phyloP scores from a whole-genome alignment of 2,888 invertebrate genomes.

The Chironomus tentans region DNA sequence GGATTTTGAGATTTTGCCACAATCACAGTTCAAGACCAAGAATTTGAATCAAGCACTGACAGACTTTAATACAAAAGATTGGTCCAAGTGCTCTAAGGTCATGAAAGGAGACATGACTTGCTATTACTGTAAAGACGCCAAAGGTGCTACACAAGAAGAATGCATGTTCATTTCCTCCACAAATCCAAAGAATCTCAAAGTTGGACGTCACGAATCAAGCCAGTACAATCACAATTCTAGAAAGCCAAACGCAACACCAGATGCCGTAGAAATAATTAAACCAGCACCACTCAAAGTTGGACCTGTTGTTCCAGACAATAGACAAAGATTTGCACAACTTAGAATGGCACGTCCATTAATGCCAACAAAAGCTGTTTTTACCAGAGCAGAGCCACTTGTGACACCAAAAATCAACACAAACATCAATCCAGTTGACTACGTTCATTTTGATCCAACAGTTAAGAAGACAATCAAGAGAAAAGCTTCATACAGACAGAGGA shows the following conservation, averaged over 20 bases:
- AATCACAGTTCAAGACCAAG: conserved; percentile 48
- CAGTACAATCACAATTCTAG: neutral
- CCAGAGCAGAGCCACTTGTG: conserved; percentile 15
- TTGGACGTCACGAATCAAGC: neutral
- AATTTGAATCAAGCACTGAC: conserved; percentile 61
- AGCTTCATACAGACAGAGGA: neutral
- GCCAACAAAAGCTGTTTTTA: conserved; percentile 1
- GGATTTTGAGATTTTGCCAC: conserved; percentile 43
- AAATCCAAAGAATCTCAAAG: conserved; percentile 21
- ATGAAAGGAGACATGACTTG: conserved; percentile 63
- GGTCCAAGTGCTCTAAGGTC: conserved; percentile 61
- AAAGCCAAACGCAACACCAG: neutral
- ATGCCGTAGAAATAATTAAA: neutral
- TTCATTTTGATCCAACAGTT: neutral
- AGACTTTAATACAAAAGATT: conserved; percentile 63
- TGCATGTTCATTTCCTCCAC: conserved; percentile 68
- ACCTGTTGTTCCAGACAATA: neutral
- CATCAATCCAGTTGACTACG: neutral
- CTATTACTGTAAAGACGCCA: conserved; percentile 59
- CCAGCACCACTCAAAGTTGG: neutral
- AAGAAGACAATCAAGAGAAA: conserved; percentile 21
- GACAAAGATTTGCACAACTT: neutral
- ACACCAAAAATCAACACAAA: neutral
- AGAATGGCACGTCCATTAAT: conserved; percentile 10
- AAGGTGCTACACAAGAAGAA: conserved; percentile 64